These are phyloP conservation scores for Patella ulyssiponensis DNA, from an alignment of 2,888 invertebrate genomes.

Conservation along the genomic window DNA sequence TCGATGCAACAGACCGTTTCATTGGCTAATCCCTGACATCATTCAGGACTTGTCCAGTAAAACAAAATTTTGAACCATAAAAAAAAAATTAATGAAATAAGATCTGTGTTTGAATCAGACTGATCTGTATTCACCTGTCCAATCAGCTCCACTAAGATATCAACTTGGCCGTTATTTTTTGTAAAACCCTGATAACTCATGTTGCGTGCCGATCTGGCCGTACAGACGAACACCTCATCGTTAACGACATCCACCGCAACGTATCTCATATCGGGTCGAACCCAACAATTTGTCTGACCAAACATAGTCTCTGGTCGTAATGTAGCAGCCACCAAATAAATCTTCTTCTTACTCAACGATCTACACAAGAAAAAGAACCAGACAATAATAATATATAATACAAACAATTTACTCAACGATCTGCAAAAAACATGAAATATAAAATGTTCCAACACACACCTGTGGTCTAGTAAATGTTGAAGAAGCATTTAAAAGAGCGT, in stretches of 20 bases:
- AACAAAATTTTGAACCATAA: no score
- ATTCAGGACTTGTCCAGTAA: no score
- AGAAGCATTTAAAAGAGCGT: no score
- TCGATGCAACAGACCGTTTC: no score
- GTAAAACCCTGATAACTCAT: slow-evolving; percentile 96
- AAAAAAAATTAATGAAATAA: no score
- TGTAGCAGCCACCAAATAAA: slow-evolving; percentile 96
- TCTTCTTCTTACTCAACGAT: slow-evolving; percentile 46
- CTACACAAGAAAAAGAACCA: background rate
- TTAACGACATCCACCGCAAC: slow-evolving; percentile 84
- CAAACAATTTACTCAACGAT: no score
- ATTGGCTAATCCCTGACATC: no score
- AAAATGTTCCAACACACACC: no score
- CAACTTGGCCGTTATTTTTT: slow-evolving; percentile 83
- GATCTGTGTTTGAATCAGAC: no score
- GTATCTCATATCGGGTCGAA: slow-evolving; percentile 94
- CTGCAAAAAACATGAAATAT: no score
- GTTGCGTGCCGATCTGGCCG: slow-evolving; percentile 89
- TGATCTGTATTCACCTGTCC: slow-evolving; percentile 66
- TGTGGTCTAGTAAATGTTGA: no score
- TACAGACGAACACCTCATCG: slow-evolving; percentile 86
- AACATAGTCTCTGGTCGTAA: slow-evolving; percentile 99
- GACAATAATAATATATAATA: no score
- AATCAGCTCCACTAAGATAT: slow-evolving; percentile 76
- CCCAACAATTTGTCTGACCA: slow-evolving; percentile 99